These are phyloP conservation scores for Arrhopalites spinosus DNA, from an alignment of 2,888 invertebrate species.

Conservation along the genomic window DNA sequence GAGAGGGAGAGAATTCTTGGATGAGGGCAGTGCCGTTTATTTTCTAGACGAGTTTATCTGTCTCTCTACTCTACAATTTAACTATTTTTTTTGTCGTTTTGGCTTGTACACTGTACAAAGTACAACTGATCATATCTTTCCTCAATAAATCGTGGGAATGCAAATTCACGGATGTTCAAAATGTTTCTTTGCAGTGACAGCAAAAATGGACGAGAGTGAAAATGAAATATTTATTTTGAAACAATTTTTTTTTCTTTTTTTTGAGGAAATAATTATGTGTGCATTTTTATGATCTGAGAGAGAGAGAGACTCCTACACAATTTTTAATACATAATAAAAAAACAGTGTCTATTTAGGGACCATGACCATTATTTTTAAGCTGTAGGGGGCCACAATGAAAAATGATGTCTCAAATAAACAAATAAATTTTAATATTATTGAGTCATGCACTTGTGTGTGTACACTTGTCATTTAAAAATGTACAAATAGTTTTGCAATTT, in stretches of 20 bases:
- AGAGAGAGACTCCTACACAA: background rate
- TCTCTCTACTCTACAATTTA: background rate
- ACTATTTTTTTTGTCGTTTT: background rate
- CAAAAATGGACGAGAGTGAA: background rate
- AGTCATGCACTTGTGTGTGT: no score
- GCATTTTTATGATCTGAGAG: background rate
- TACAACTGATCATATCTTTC: background rate
- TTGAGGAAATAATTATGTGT: background rate
- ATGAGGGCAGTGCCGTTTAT: background rate
- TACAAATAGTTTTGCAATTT: conserved; percentile 1
- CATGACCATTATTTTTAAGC: no score
- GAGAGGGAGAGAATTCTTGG: background rate
- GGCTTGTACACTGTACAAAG: background rate
- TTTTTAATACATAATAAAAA: no score
- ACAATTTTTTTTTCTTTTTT: background rate
- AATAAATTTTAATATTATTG: no score
- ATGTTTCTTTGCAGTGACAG: background rate
- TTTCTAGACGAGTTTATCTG: background rate
- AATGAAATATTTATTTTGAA: background rate
- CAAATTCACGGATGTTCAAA: background rate
- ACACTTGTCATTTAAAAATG: no score
- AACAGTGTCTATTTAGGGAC: no score
- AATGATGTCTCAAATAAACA: no score
- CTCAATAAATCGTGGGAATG: background rate
- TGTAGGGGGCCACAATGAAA: no score